Evolutionary conservation across 2,888 invertebrate genomes (phyloP).

Genomic region (Isoperla grammatica): DNA sequence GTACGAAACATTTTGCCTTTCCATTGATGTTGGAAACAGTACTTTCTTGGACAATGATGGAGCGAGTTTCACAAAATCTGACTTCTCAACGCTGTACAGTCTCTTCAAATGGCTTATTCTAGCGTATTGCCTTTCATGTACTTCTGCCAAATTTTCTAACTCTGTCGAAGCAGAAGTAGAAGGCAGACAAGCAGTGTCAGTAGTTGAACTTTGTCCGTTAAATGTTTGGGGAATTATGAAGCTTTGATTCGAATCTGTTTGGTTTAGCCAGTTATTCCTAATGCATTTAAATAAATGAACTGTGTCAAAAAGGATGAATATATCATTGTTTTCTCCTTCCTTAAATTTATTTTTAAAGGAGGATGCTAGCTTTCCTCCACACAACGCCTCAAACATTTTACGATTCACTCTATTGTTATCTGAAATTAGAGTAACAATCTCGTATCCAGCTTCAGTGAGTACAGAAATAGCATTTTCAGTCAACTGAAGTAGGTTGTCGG

Average conservation of each 20-base stretch:
- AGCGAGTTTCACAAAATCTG: neutral
- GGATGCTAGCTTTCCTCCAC: neutral
- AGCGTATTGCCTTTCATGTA: neutral
- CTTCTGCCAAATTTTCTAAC: too few relatives aligned
- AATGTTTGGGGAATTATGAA: neutral
- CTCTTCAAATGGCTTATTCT: neutral
- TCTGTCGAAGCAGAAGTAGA: too few relatives aligned
- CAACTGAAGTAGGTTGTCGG: neutral
- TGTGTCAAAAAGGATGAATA: neutral
- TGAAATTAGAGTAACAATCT: neutral
- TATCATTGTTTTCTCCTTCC: neutral
- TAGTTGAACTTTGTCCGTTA: neutral
- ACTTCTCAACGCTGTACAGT: neutral
- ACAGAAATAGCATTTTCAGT: neutral
- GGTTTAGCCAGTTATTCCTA: neutral
- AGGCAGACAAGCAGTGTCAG: neutral
- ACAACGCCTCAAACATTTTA: neutral
- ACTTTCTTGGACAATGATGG: neutral
- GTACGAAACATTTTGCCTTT: neutral
- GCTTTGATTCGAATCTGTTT: neutral
- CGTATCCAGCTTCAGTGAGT: neutral
- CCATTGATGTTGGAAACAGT: neutral
- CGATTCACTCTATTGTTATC: slow-evolving; percentile 1
- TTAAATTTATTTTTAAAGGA: neutral
- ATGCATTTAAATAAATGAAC: neutral